Conservation (phyloP, 2,888 invertebrate genomes). For the Conchocele bisecta region DNA sequence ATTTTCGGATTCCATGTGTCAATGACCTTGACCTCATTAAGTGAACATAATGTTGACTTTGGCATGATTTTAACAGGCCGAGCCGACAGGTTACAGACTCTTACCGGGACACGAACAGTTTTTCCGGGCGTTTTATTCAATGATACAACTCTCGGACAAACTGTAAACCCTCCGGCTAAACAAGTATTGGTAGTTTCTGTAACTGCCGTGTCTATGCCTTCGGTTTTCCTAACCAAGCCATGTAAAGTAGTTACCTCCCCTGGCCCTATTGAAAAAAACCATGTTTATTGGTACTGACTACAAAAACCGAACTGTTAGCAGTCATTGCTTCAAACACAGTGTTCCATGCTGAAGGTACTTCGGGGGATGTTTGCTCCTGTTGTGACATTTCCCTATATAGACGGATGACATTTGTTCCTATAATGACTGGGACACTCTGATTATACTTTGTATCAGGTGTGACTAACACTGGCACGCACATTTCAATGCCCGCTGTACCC, state of each 20-base stretch:
- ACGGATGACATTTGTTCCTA: constrained; percentile 22
- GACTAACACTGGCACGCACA: not conserved
- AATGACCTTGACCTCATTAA: constrained; percentile 10
- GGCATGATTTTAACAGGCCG: constrained; percentile 4
- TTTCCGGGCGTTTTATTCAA: constrained; percentile 2
- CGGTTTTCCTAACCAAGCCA: constrained; percentile 1
- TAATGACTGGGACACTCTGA: constrained; percentile 2
- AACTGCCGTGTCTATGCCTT: not conserved
- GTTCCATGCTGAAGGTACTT: not conserved
- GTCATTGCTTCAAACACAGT: constrained; percentile 2
- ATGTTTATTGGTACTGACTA: constrained; percentile 11
- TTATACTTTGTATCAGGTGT: constrained; percentile 11
- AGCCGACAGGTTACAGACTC: constrained; percentile 21
- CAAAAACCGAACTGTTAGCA: not conserved
- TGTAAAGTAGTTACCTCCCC: constrained; percentile 1
- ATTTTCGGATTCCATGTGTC: constrained; percentile 8
- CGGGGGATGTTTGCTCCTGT: not conserved
- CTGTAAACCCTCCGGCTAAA: not conserved
- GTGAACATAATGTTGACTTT: constrained; percentile 8
- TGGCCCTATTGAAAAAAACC: not conserved
- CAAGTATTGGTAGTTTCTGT: constrained; percentile 6
- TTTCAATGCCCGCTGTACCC: not conserved
- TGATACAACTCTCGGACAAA: constrained; percentile 20
- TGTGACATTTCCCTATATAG: too few species aligned
- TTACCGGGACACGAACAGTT: constrained; percentile 13